Conservation (phyloP, 2,888 invertebrate species). For the Leptinotarsa juncta region DNA sequence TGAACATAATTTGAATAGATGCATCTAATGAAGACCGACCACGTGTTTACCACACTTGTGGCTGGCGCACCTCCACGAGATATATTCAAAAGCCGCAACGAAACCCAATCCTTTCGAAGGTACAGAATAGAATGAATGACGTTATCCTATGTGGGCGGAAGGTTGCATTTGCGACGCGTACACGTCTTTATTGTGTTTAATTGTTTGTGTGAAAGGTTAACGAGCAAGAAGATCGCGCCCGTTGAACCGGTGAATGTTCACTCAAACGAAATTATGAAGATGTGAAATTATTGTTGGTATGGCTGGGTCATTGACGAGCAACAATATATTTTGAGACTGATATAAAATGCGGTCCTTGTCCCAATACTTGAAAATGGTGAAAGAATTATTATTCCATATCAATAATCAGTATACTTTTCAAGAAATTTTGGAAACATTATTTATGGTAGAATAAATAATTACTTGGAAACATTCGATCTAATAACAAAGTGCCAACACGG, state of each 20-base stretch:
- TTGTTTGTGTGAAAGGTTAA: slow-evolving; percentile 57
- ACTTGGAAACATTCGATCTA: no score
- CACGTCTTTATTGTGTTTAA: slow-evolving; percentile 46
- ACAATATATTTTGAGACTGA: no score
- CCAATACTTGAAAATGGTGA: no score
- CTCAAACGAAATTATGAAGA: slow-evolving; percentile 2
- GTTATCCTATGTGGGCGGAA: slow-evolving; percentile 35
- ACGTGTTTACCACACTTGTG: background rate
- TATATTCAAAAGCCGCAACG: slow-evolving; percentile 16
- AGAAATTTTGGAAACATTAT: no score
- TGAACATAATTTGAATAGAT: background rate
- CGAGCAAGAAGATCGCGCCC: slow-evolving; percentile 48
- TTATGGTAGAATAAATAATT: no score
- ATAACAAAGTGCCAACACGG: no score
- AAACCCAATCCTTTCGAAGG: slow-evolving; percentile 9
- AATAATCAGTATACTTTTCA: no score
- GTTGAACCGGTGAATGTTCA: slow-evolving; percentile 22
- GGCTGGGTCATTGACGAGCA: no score
- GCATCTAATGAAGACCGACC: background rate
- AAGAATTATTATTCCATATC: no score
- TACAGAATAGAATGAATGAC: slow-evolving; percentile 17
- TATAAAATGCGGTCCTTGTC: no score
- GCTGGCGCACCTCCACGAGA: background rate
- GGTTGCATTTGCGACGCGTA: slow-evolving; percentile 30
- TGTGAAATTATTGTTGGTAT: background rate